These are phyloP conservation scores for Tryphoninae sp. DNA, from an alignment of 2,888 invertebrate species.

Conservation along the genomic window DNA sequence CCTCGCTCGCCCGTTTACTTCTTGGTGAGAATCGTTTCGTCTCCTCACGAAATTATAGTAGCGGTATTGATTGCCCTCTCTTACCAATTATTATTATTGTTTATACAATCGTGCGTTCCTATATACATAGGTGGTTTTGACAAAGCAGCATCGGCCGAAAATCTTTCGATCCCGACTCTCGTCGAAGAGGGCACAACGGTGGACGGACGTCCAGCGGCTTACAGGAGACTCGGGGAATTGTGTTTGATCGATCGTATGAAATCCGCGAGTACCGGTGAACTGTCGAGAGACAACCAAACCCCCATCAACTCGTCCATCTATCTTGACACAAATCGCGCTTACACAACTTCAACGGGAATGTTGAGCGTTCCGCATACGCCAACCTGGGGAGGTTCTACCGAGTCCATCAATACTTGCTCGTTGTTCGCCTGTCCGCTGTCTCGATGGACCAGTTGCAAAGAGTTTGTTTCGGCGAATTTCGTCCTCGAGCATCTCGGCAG, in stretches of 20 bases:
- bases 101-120: conserved; percentile 36
- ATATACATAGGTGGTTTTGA: conserved; percentile 67
- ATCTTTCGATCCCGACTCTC: conserved; percentile 67
- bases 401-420: conserved; percentile 71
- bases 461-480: conserved; percentile 67
- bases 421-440: conserved; percentile 72
- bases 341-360: conserved; percentile 54
- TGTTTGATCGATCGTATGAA: conserved; percentile 73
- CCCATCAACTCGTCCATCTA: conserved; percentile 40
- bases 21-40: conserved; percentile 45
- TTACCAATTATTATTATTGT: no score
- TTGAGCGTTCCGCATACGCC: conserved; percentile 73
- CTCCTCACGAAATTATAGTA: no score
- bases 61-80: no score
- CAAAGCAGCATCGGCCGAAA: conserved; percentile 77
- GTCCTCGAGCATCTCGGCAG: conserved; percentile 74
- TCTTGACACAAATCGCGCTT: conserved; percentile 27
- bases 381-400: conserved; percentile 76
- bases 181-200: conserved; percentile 38
- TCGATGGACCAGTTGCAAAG: conserved; percentile 67
- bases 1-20: conserved; percentile 57
- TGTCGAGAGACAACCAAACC: conserved; percentile 64
- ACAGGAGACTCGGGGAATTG: conserved; percentile 67
- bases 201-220: conserved; percentile 47
- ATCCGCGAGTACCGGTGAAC: conserved; percentile 79